Evolutionary conservation across 2,113 vertebrate species (phyloP), one percentile per base, ranked within the genome.

Genomic region (Colaptes auratus): DNA sequence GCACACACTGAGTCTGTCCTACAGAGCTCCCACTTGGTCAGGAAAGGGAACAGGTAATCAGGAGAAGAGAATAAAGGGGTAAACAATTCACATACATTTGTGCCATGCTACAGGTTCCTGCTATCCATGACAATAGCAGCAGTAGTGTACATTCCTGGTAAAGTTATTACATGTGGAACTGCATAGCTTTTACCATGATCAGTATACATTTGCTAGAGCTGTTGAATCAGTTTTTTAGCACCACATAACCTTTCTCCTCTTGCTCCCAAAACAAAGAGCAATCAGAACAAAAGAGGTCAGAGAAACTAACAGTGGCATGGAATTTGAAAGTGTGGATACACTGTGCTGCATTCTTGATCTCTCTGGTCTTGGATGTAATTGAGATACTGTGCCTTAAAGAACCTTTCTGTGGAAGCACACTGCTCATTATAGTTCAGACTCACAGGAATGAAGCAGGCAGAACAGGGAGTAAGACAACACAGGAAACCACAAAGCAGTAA

Each of bases 81-180:
- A 80, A 64, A 86, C 21, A 74, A 67, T 46, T 73, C 52, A 73
- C n/a, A 73, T 52, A 21, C 6, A 30, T 66, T 59, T 56, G 36
- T 2, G 12, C 27, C 28, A 48, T 14, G 35, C 33, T 56, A 33
- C 25, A 74, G 48, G 16, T 75, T 52, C 77, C 77, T 87, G 77
- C 17, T 76, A 6, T 28, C 75, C 16, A 9, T 4, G 25, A 15
- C 72, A 44, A 50, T 0, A 53, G 15, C 4, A 67, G 39, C 16
- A 92, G 88, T 86, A 82, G 61, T 19, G 13, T 12, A 21, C 6
- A 30, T 44, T 82, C 20, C 67, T 73, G 19, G 31, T 30, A 67
- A 46, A 28, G 84, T 42, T 1, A 42, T 4, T 4, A 31, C 60
- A 17, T 0, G 1, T 76, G 44, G n/a, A 72, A 71, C 53, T 0